Conservation (phyloP, 1,140 invertebrate genomes). For the Platorchestia sp. region DNA sequence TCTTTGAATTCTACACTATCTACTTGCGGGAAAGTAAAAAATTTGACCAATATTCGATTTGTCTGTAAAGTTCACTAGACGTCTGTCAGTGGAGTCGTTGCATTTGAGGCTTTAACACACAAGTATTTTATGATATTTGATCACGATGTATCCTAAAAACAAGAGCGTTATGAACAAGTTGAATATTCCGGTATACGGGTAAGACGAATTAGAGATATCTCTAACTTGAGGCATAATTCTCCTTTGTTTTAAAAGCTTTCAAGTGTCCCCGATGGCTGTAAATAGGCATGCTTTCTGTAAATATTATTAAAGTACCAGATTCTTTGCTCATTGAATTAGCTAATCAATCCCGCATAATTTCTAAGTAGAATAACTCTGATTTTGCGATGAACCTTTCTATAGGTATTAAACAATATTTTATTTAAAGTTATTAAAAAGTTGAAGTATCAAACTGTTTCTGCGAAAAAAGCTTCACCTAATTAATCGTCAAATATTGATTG, state of each 20-base stretch:
- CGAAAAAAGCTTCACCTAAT: not conserved
- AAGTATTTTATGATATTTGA: no score
- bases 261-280: not conserved
- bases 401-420: not conserved
- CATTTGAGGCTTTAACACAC: no score
- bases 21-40: not conserved
- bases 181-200: not conserved
- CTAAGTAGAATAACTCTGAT: not conserved
- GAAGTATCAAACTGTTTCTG: not conserved
- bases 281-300: not conserved
- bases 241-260: not conserved
- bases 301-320: not conserved
- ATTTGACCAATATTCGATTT: not conserved
- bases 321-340: not conserved
- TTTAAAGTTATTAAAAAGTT: not conserved
- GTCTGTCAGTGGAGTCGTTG: no score
- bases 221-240: not conserved
- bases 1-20: not conserved
- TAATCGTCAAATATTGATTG: not conserved
- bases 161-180: not conserved
- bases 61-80: no score
- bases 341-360: not conserved
- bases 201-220: not conserved
- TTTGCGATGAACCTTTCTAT: not conserved
- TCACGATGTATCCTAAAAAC: not conserved